Percentiles rank a stretch among this genome's conserved stretches.
These are phyloP conservation scores for Poeciliopsis prolifica DNA, from an alignment of 2,113 vertebrate genomes.

Conservation along the genomic window DNA sequence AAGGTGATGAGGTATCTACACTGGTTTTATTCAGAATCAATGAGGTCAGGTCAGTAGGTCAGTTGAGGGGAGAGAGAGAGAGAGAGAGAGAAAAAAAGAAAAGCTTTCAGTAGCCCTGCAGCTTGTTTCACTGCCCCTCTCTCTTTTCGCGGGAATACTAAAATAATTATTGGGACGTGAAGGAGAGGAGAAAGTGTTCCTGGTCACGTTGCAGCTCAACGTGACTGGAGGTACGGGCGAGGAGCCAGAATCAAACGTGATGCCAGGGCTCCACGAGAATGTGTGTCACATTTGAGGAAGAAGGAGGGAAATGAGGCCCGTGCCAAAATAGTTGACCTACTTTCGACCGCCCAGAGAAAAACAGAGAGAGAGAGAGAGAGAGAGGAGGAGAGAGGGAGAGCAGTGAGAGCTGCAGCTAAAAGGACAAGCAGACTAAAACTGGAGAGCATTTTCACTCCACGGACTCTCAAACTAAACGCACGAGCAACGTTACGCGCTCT, in stretches of 20 bases:
- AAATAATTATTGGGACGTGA: background rate
- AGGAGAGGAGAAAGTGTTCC: background rate
- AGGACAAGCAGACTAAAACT: background rate
- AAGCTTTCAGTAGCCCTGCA: too few species aligned
- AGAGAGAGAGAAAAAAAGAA: too few species aligned
- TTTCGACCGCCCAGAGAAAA: conserved; percentile 16
- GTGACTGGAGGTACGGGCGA: conserved; percentile 60
- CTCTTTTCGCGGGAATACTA: background rate
- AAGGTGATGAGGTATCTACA: background rate
- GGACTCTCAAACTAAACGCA: background rate
- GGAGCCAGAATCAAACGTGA: conserved; percentile 64
- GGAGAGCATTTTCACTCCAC: background rate
- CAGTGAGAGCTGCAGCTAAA: background rate
- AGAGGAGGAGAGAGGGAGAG: background rate
- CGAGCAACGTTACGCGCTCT: too few species aligned
- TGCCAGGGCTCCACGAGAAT: conserved; percentile 66
- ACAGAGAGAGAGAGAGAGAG: background rate
- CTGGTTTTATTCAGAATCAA: background rate
- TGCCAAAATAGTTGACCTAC: conserved; percentile 75
- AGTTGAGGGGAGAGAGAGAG: background rate
- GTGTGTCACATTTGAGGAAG: conserved; percentile 72
- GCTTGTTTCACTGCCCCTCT: background rate
- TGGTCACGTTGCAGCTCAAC: conserved; percentile 77
- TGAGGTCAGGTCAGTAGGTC: background rate
- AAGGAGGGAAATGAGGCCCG: conserved; percentile 53